Conservation (phyloP, 2,113 vertebrate species). For the Phoxinus phoxinus region DNA sequence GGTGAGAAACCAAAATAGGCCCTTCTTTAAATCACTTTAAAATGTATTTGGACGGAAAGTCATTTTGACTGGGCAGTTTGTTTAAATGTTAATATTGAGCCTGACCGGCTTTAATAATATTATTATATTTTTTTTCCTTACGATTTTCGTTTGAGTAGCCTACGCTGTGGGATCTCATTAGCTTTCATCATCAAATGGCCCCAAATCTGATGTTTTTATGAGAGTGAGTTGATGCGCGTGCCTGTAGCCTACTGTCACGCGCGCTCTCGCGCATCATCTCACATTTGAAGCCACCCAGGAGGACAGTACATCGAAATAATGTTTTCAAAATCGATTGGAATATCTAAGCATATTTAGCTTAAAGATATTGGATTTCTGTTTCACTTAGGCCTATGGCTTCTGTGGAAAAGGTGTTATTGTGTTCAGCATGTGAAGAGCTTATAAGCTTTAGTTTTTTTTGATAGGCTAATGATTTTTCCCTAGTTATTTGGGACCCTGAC, state of each 20-base stretch:
- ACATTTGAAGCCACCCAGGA: not conserved
- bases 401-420: not conserved
- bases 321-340: too few relatives aligned
- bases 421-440: not conserved
- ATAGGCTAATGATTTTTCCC: not conserved
- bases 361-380: not conserved
- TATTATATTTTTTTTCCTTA: not conserved
- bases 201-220: not conserved
- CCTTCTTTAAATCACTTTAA: not conserved
- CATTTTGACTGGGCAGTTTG: not conserved
- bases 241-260: not conserved
- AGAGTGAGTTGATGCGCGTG: not conserved
- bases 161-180: not conserved
- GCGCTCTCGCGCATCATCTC: not conserved
- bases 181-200: not conserved
- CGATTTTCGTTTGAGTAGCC: too few relatives aligned
- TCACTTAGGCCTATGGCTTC: constrained; percentile 5
- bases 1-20: not conserved
- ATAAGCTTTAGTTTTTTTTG: too few relatives aligned
- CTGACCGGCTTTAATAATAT: not conserved
- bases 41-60: not conserved
- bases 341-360: not conserved
- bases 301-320: not conserved
- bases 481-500: not conserved
- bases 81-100: not conserved